A percentile compares a stretch with the other conserved stretches of the same genome.
These are phyloP conservation scores for Palythoa grandiflora DNA, from an alignment of 92 coral and sea anemone species.

Conservation along the genomic window DNA sequence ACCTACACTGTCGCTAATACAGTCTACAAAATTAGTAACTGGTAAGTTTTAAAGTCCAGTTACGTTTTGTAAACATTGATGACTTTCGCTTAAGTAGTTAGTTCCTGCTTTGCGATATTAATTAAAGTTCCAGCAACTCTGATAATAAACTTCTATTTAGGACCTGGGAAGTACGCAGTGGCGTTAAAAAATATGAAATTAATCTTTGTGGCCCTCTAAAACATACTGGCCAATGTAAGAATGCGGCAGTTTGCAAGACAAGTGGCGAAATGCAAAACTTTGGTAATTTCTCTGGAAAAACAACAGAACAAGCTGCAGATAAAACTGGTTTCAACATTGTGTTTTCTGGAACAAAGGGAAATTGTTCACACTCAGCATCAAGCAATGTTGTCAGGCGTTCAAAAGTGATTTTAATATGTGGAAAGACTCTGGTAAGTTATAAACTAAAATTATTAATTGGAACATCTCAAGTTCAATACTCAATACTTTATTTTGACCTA, in stretches of 20 bases:
- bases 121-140: not conserved
- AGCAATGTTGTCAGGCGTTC: conserved; percentile 47
- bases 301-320: conserved; percentile 39
- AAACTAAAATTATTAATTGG: not conserved
- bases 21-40: conserved; percentile 55
- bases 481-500: too few species aligned
- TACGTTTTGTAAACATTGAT: not conserved
- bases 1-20: conserved; percentile 39
- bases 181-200: conserved; percentile 48
- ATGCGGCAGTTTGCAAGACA: conserved; percentile 56
- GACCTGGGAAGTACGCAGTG: conserved; percentile 65
- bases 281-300: conserved; percentile 14
- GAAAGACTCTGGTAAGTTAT: conserved; percentile 74
- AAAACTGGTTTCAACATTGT: conserved; percentile 65
- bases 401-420: conserved; percentile 76
- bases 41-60: conserved; percentile 42
- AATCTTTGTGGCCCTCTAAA: conserved; percentile 60
- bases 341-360: conserved; percentile 55
- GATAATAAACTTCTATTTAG: conserved; percentile 20
- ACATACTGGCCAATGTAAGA: conserved; percentile 9
- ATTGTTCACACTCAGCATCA: conserved; percentile 39
- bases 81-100: not conserved
- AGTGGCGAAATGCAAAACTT: conserved; percentile 26
- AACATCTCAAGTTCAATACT: too few species aligned
- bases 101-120: not conserved